Evolutionary conservation across 2,113 vertebrate species (phyloP), one percentile per base, ranked within the genome.

Genomic region (Tyrannus savana): DNA sequence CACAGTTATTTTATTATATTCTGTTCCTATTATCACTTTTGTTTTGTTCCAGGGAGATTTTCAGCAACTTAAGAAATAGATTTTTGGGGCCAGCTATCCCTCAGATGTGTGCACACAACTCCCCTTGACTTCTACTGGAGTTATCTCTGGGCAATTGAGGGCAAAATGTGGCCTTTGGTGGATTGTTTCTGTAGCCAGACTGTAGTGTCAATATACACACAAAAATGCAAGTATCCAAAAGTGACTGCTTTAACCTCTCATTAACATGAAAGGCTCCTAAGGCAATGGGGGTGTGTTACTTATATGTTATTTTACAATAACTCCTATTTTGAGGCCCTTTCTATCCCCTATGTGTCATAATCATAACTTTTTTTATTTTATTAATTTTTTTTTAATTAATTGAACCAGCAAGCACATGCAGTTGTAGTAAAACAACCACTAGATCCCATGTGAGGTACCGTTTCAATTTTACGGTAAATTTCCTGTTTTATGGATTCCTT

Each of bases 401-500:
- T 84, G 92, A 73, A 89, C 44, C n/a, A 90, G n/a, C 73, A 87
- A 94, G 56, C 73, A 24, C 84, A 55, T 2, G 6, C 59, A 84
- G 60, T 81, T 9, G 2, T 79, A 93, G 55, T 94, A 89, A 89
- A 96, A 89, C 73, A 85, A 77, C 76, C 59, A 4, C 76, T 58
- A 62, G 71, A 90, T 96, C 79, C 89, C 90, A 86, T 83, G 74
- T 95, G 96, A 96, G 94, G 86, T 89, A 89, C 73, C 14, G 2
- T 80, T 97, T 91, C 94, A 91, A 94, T 97, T 97, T 97, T 95
- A 83, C 5, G 16, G 85, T 89, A 88, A 96, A 96, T 96, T 96
- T 96, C 95, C 71, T 79, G 52, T 73, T 95, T 88, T 96, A 97
- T 93, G 63, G 94, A 95, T 97, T 95, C 67, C 84, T 97, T 97